Percentiles rank a stretch among this genome's conserved stretches.
Conservation (phyloP, 2,797 vertebrate genomes). For the Pachyuromys duprasi region DNA sequence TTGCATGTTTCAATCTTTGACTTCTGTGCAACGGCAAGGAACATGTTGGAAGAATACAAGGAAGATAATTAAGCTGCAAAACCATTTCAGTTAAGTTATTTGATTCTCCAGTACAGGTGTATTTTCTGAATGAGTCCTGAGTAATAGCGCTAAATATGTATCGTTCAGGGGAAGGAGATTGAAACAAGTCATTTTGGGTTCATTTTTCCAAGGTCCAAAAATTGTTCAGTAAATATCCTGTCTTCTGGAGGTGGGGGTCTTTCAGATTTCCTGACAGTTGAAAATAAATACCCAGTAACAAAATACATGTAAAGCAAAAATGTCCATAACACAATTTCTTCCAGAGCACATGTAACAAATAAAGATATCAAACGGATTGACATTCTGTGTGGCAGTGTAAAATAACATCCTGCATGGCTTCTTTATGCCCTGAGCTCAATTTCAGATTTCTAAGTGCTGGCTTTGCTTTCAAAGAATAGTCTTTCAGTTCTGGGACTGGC, state of each 20-base stretch:
- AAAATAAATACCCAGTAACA: slow-evolving; percentile 34
- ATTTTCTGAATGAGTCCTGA: background rate
- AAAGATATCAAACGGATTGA: slow-evolving; percentile 83
- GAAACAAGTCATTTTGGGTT: background rate
- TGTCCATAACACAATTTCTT: slow-evolving; percentile 65
- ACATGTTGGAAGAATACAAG: background rate
- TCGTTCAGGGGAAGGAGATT: background rate
- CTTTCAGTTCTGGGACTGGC: slow-evolving; percentile 75
- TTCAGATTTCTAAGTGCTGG: slow-evolving; percentile 82
- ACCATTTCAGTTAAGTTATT: background rate
- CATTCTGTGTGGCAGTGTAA: slow-evolving; percentile 80
- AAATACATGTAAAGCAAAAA: slow-evolving; percentile 71
- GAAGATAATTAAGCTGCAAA: background rate
- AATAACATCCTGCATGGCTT: slow-evolving; percentile 83
- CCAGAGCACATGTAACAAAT: slow-evolving; percentile 80
- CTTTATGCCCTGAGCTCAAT: slow-evolving; percentile 79
- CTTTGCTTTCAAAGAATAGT: slow-evolving; percentile 87
- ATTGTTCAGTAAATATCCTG: slow-evolving; percentile 8
- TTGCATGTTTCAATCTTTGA: background rate
- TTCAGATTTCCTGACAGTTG: slow-evolving; percentile 66
- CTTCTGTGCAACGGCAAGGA: background rate
- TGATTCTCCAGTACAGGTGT: background rate
- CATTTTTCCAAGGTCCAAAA: slow-evolving; percentile 50
- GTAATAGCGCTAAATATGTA: background rate
- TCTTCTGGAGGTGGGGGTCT: slow-evolving; percentile 42